Percentiles rank a stretch among this genome's conserved stretches.
Conservation (phyloP, 30 jellyfish, hydroid and myxozoan genomes). For the Turritopsis rubra region DNA sequence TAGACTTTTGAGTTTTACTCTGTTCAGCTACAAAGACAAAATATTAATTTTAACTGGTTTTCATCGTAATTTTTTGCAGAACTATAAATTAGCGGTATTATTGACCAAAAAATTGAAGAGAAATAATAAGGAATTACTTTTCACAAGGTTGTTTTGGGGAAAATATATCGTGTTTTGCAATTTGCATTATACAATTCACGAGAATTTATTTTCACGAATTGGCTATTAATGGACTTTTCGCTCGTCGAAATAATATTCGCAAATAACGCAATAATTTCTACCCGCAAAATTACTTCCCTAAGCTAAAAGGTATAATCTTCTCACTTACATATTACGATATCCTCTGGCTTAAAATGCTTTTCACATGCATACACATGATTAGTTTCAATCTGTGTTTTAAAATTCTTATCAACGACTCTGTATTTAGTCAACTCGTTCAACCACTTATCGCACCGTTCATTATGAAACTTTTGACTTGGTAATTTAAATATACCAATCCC, state of each 20-base stretch:
- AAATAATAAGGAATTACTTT: too few relatives aligned
- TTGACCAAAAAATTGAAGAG: too few relatives aligned
- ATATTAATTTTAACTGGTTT: too few relatives aligned
- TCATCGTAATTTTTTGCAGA: too few relatives aligned
- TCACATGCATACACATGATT: slow-evolving; percentile 39
- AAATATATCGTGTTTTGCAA: too few relatives aligned
- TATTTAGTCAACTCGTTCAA: slow-evolving; percentile 22
- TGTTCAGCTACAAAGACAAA: not conserved
- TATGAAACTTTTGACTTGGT: slow-evolving; percentile 35
- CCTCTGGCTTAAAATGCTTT: slow-evolving; percentile 44
- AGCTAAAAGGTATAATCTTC: not conserved
- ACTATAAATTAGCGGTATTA: not conserved
- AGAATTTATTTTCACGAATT: too few relatives aligned
- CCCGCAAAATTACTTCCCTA: not conserved
- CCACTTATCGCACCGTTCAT: slow-evolving; percentile 36
- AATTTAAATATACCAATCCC: slow-evolving; percentile 49
- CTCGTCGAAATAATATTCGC: too few relatives aligned
- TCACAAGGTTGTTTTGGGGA: too few relatives aligned
- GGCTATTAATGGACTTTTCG: too few relatives aligned
- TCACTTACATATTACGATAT: slow-evolving; percentile 43
- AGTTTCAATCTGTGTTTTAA: slow-evolving; percentile 27
- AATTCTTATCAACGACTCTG: slow-evolving; percentile 35
- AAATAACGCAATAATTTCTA: not conserved
- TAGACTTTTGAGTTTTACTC: not conserved
- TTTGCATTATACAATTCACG: too few relatives aligned